Base-by-base conservation (phyloP, 1,140 invertebrate species). In the Zaprionus tsacasi region DNA sequence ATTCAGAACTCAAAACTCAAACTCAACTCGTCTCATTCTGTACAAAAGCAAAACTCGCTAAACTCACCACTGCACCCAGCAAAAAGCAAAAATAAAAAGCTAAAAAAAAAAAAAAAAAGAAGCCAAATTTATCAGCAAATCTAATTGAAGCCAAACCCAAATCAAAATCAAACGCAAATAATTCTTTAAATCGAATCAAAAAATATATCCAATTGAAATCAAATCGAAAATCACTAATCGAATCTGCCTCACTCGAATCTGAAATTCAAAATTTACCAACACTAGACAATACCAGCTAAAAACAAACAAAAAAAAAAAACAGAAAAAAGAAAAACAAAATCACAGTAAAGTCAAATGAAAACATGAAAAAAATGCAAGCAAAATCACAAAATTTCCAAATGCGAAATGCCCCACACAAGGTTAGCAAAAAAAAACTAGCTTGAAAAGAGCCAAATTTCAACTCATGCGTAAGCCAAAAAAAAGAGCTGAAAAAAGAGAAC, bases 371-470 rank as follows among this genome's bases (percentile, higher is more conserved):
- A 83, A 88, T 88, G 77, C 83, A 88, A 88, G 85, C 83, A 73
- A 88, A 88, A 88, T 78, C 85, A 83, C 85, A 88, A 88, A 88
- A 83, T 88, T 88, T 81, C 73, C 85, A 86, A 78, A 83, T 83
- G 83, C 77, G 80, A 88, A 88, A 83, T 70, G 75, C 74, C 80
- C 85, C 83, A 72, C 83, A 88, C 85, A 88, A 88, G 83, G 83
- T 88, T 88, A 88, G 83, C 85, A 88, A 80, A 66, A 79, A 27
- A 70, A 71, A 35, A 56, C 21, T 35, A 35, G 48, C 54, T 56
- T 50, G 69, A 50, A 64, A 55, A 69, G 55, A 66, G 56, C 54
- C 60, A 58, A 52, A 55, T 73, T 43, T 45, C 60, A 80, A 76
- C 43, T 50, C 50, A 35, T 21, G 36, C 58, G 38, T 66, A 66